phyloP scores from a whole-genome alignment of 1,140 invertebrate genomes.

The Pogonomyrmex californicus region DNA sequence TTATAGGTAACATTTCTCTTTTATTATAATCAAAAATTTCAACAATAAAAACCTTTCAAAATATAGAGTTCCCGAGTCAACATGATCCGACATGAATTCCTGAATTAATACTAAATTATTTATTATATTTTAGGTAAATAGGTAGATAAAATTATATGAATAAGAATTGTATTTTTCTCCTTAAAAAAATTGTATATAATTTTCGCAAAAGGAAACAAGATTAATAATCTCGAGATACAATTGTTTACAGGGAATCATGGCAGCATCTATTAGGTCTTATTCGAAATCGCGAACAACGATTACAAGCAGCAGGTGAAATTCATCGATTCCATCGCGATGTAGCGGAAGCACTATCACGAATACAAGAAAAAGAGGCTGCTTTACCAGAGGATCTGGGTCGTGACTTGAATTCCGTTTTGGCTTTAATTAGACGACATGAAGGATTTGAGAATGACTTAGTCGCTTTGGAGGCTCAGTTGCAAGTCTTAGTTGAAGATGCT shows the following conservation, averaged over 20 bases:
- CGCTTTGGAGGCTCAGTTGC: slow-evolving; percentile 96
- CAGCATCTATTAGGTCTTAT: slow-evolving; percentile 95
- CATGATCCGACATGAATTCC: no score
- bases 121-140: background rate
- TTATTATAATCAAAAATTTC: no score
- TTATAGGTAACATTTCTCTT: no score
- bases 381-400: slow-evolving; percentile 95
- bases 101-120: background rate
- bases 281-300: slow-evolving; percentile 93
- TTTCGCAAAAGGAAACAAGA: background rate
- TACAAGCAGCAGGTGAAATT: slow-evolving; percentile 97
- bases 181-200: background rate
- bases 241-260: slow-evolving; percentile 92
- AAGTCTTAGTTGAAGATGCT: slow-evolving; percentile 97
- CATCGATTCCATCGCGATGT: slow-evolving; percentile 99
- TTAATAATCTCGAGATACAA: background rate
- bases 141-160: background rate
- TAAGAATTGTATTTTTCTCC: background rate
- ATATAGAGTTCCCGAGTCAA: no score
- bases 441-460: slow-evolving; percentile 98
- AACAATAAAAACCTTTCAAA: no score
- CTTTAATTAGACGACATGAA: slow-evolving; percentile 95
- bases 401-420: slow-evolving; percentile 95
- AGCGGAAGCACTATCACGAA: slow-evolving; percentile 95
- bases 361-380: slow-evolving; percentile 95